Percentiles rank a stretch among this genome's conserved stretches.
Conservation (phyloP, 1,140 invertebrate genomes). For the Drosophila teissieri region DNA sequence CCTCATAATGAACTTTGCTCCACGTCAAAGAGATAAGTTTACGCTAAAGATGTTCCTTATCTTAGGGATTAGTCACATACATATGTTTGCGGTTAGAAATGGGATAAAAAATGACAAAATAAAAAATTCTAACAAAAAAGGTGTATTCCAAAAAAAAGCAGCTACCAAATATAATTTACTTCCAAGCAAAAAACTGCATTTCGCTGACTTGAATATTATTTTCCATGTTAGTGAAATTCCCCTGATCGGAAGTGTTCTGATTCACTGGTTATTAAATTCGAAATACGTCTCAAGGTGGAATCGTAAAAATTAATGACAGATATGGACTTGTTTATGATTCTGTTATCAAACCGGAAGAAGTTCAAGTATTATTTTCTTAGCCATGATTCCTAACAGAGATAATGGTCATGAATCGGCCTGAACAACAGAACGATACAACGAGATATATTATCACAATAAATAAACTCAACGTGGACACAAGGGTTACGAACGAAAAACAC, state of each 20-base stretch:
- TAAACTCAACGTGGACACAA: conserved; percentile 42
- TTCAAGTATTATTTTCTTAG: background rate
- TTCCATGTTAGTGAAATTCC: background rate
- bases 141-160: background rate
- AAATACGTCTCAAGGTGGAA: background rate
- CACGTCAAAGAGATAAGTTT: conserved; percentile 65
- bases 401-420: conserved; percentile 25
- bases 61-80: conserved; percentile 65
- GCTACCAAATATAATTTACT: background rate
- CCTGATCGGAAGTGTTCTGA: background rate
- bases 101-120: conserved; percentile 33
- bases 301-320: conserved; percentile 17
- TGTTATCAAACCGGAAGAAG: conserved; percentile 14
- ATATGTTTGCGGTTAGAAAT: conserved; percentile 23
- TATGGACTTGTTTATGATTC: conserved; percentile 6
- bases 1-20: conserved; percentile 74
- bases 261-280: background rate
- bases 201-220: background rate
- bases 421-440: conserved; percentile 27
- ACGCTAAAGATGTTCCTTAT: conserved; percentile 43
- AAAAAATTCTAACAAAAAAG: conserved; percentile 1
- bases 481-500: conserved; percentile 61
- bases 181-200: background rate
- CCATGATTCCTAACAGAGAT: conserved; percentile 17
- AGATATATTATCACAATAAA: conserved; percentile 53